phyloP scores from a whole-genome alignment of 2,888 invertebrate species.

The Arenicola marina region DNA sequence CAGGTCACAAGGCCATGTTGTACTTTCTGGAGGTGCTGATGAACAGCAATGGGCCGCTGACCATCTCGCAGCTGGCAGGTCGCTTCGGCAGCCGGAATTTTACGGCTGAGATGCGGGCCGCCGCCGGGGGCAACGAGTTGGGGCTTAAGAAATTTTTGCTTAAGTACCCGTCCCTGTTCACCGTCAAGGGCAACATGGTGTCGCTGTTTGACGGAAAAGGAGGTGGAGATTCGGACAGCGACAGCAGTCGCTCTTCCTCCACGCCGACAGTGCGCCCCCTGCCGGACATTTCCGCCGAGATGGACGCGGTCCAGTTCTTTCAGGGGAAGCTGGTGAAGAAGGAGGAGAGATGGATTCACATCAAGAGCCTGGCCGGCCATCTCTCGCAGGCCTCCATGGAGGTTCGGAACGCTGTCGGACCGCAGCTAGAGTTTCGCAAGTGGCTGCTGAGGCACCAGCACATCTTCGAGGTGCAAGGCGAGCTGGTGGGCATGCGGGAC shows the following conservation, averaged over 20 bases:
- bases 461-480: conserved; percentile 60
- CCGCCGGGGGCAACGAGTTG: conserved; percentile 82
- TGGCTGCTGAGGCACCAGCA: conserved; percentile 60
- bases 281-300: conserved; percentile 67
- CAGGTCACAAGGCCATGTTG: conserved; percentile 69
- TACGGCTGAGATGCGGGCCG: conserved; percentile 87
- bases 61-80: conserved; percentile 96
- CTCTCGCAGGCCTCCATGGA: conserved; percentile 83
- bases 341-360: conserved; percentile 95
- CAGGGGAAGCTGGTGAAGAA: conserved; percentile 90
- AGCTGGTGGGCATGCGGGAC: conserved; percentile 54
- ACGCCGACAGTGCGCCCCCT: conserved; percentile 35
- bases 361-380: conserved; percentile 94
- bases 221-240: conserved; percentile 14
- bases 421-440: conserved; percentile 57
- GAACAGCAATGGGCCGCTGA: conserved; percentile 89
- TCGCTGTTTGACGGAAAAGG: conserved; percentile 34
- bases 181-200: conserved; percentile 72
- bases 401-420: conserved; percentile 49
- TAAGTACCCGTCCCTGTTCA: conserved; percentile 95
- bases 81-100: conserved; percentile 99
- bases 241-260: conserved; percentile 40
- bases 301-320: conserved; percentile 97
- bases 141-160: conserved; percentile 95
- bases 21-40: conserved; percentile 97